phyloP scores from a whole-genome alignment of 2,797 vertebrate genomes.

The Melanotaenia trifasciata region DNA sequence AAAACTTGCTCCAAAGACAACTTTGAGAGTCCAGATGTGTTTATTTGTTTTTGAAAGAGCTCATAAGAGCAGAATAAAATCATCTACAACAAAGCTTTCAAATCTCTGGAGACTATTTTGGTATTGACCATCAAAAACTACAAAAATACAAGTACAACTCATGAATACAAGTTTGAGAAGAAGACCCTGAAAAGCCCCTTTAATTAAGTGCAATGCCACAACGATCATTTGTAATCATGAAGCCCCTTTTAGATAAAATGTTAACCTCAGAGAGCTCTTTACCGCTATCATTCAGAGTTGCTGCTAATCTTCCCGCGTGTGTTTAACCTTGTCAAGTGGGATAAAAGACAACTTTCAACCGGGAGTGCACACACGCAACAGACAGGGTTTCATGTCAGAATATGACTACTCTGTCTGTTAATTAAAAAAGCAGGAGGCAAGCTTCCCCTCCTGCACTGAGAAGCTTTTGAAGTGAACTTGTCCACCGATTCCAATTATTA shows the following conservation, averaged over 20 bases:
- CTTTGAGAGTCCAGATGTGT: background rate
- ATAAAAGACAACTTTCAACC: slow-evolving; percentile 48
- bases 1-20: slow-evolving; percentile 36
- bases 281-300: slow-evolving; percentile 17
- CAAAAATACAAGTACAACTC: slow-evolving; percentile 11
- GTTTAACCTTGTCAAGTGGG: slow-evolving; percentile 53
- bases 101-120: background rate
- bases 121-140: slow-evolving; percentile 17
- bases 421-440: slow-evolving; percentile 47
- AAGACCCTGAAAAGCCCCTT: background rate
- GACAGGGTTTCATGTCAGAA: slow-evolving; percentile 46
- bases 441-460: slow-evolving; percentile 35
- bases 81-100: slow-evolving; percentile 14
- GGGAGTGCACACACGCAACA: slow-evolving; percentile 19
- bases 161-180: background rate
- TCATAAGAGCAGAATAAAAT: slow-evolving; percentile 25
- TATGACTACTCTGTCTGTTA: slow-evolving; percentile 50
- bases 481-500: slow-evolving; percentile 35
- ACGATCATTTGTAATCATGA: slow-evolving; percentile 4
- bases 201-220: slow-evolving; percentile 7
- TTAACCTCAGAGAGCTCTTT: slow-evolving; percentile 17
- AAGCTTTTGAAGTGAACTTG: slow-evolving; percentile 53
- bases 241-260: slow-evolving; percentile 23
- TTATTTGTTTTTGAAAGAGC: slow-evolving; percentile 24
- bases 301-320: slow-evolving; percentile 32